Evolutionary conservation across 1,140 invertebrate species (phyloP), one percentile per base, ranked within the genome.

Genomic region (Drosophila kepulauana): DNA sequence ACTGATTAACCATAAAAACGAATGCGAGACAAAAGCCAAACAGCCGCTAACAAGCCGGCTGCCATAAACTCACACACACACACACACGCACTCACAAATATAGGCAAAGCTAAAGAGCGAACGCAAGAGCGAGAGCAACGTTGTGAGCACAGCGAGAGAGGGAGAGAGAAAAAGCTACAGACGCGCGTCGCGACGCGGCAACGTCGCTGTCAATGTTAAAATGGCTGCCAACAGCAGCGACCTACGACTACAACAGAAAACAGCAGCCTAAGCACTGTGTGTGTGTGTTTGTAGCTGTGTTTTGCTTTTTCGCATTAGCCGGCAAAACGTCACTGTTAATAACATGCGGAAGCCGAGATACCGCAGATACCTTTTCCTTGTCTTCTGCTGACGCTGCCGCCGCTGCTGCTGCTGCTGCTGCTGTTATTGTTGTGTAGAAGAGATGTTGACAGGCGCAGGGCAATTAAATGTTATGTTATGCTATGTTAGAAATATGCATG

Each of bases 381-480:
- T 25, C 30, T 8, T 5, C 7, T 8, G 30, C 6, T 8, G 30
- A 5, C 30, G 30, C 30, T 8, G 30, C 5, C 30, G 48, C 48
- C 10, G n/a, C 13, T 30, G 30, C 49, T 1, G 35, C 49, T 35
- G 65, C n/a, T n/a, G n/a, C n/a, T n/a, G n/a, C 28, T 77, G 45
- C 59, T 61, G 41, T 70, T 67, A 35, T 38, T 51, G 11, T 25
- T 58, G 35, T 46, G 45, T 66, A 13, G 30, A 64, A 46, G 20
- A 7, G 20, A 7, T 68, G 54, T 46, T 79, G 58, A 64, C 48
- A 68, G 45, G 35, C 10, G 38, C 25, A 25, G 56, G 35, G 59
- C 68, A 78, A 82, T 80, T 81, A 78, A 75, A 65, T 72, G 79
- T 70, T 81, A 70, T 75, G 49, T 69, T 73, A 73, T 58, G 56